Conservation (phyloP, 2,113 vertebrate species). For the Mesembrinibis cayennensis region DNA sequence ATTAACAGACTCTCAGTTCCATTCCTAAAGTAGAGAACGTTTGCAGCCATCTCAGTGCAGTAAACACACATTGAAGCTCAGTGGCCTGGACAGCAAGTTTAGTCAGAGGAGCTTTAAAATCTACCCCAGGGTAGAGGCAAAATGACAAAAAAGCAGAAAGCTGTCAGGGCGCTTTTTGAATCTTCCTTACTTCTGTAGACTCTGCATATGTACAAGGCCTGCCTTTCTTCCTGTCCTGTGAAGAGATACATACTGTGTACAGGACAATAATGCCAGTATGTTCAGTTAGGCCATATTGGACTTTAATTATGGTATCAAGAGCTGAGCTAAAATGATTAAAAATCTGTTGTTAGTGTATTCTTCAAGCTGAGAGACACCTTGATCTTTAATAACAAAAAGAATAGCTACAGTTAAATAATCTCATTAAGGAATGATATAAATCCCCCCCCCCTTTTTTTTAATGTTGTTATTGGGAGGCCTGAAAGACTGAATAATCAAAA, state of each 20-base stretch:
- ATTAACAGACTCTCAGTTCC: background rate
- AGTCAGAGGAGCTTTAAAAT: background rate
- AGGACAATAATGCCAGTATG: background rate
- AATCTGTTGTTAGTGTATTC: background rate
- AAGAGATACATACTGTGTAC: too few relatives aligned
- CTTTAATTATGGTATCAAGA: background rate
- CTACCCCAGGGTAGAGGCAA: fast-evolving
- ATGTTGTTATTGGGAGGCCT: background rate
- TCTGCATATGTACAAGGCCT: background rate
- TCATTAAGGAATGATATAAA: background rate
- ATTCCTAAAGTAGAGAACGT: background rate
- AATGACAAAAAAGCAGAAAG: background rate
- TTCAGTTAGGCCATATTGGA: background rate
- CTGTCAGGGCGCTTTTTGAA: background rate
- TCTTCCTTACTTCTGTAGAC: background rate
- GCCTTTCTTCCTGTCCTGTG: background rate
- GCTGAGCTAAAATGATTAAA: background rate
- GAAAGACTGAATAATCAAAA: background rate
- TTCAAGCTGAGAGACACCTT: background rate
- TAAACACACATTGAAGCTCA: background rate
- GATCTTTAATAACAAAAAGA: background rate
- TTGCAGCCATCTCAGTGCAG: background rate
- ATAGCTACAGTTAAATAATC: background rate
- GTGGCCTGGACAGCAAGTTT: background rate
- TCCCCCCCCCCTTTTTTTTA: fast-evolving